Conservation (phyloP, 2,113 vertebrate species). For the Scortum barcoo region DNA sequence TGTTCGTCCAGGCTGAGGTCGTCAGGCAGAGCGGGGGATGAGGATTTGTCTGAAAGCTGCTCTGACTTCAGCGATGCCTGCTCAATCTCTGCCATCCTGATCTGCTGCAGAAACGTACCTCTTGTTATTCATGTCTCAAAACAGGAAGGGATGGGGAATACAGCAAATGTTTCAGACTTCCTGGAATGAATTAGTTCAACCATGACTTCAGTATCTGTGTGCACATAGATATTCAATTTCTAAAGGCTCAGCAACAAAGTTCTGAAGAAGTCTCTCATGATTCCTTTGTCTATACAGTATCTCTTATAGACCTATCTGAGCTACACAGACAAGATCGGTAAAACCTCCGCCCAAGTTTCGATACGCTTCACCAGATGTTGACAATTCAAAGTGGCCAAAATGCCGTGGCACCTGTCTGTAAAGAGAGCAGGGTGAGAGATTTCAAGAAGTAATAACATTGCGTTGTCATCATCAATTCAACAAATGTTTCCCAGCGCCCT, state of each 20-base stretch:
- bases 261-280: constrained; percentile 27
- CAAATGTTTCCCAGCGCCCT: constrained; percentile 24
- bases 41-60: constrained; percentile 93
- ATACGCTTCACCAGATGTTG: constrained; percentile 63
- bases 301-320: constrained; percentile 11
- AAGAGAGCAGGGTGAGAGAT: constrained; percentile 67
- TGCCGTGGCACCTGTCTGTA: constrained; percentile 59
- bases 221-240: constrained; percentile 8
- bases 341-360: constrained; percentile 60
- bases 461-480: constrained; percentile 52
- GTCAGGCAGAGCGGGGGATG: constrained; percentile 92
- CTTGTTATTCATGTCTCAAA: constrained; percentile 36
- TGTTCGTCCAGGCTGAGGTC: constrained; percentile 93
- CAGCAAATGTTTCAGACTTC: constrained; percentile 4
- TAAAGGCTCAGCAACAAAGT: constrained; percentile 14
- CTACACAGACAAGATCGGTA: constrained; percentile 44
- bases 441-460: constrained; percentile 51
- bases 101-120: constrained; percentile 81
- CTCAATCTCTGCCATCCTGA: constrained; percentile 97
- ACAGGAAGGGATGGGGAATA: background rate
- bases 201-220: constrained; percentile 7
- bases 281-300: constrained; percentile 13
- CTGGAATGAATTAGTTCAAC: background rate
- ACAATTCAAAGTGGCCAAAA: constrained; percentile 66
- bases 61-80: constrained; percentile 92